A percentile compares a stretch with the other conserved stretches of the same genome.
These are phyloP conservation scores for Tigriopus californicus DNA, from an alignment of 2,888 invertebrate genomes.

Conservation along the genomic window DNA sequence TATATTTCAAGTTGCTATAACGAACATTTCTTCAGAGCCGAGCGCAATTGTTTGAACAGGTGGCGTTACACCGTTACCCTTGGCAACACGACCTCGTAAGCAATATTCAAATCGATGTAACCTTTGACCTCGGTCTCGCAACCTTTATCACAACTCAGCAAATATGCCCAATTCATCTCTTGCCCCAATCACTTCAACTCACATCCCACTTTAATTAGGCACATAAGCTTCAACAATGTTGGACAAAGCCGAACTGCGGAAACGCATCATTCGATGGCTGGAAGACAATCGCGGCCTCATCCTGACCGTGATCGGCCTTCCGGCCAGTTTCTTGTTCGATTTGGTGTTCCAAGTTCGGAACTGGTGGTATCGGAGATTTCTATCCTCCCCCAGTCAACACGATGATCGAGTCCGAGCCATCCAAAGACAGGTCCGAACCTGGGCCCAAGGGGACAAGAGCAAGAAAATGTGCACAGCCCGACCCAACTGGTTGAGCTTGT, in stretches of 20 bases:
- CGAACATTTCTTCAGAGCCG: too few species aligned
- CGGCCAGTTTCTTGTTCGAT: constrained; percentile 43
- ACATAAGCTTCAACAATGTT: neutral
- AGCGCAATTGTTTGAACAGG: too few species aligned
- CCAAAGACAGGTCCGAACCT: constrained; percentile 23
- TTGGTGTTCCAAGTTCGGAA: constrained; percentile 27
- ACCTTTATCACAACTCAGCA: too few species aligned
- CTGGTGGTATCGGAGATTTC: constrained; percentile 25
- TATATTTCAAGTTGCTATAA: too few species aligned
- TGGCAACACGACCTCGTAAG: too few species aligned
- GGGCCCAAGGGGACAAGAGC: constrained; percentile 28
- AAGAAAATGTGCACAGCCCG: constrained; percentile 43
- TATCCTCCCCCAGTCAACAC: constrained; percentile 24
- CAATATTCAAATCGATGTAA: too few species aligned
- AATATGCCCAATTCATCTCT: too few species aligned
- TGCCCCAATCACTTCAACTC: too few species aligned
- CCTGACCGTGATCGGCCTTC: constrained; percentile 43
- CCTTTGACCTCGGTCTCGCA: too few species aligned
- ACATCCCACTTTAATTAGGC: too few species aligned
- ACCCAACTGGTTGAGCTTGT: constrained; percentile 48
- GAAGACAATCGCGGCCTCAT: constrained; percentile 44
- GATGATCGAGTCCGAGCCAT: constrained; percentile 24
- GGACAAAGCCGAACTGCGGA: constrained; percentile 17
- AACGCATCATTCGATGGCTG: constrained; percentile 30
- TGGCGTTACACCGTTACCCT: too few species aligned